Evolutionary conservation across 1,140 invertebrate species (phyloP).

Genomic region (Nymphalis io): DNA sequence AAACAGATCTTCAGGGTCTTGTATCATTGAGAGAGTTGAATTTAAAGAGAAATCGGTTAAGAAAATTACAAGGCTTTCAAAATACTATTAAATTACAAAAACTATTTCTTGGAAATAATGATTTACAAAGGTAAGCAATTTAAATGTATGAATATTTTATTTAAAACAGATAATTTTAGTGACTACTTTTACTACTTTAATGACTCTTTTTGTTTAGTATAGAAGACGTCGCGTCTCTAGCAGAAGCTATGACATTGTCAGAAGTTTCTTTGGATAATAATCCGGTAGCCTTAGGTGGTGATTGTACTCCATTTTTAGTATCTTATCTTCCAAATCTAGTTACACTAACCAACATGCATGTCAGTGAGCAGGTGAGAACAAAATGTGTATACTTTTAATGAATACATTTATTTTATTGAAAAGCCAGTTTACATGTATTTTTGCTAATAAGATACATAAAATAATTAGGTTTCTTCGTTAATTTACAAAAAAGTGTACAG

Average conservation of each 20-base stretch:
- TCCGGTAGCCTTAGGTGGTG: slow-evolving; percentile 87
- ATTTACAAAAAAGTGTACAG: no score
- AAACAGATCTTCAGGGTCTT: slow-evolving; percentile 88
- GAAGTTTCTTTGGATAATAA: slow-evolving; percentile 94
- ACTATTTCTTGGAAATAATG: slow-evolving; percentile 92
- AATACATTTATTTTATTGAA: no score
- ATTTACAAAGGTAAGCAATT: slow-evolving; percentile 84
- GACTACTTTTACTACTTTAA: slow-evolving; percentile 19
- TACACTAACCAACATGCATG: slow-evolving; percentile 86
- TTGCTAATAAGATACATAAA: no score
- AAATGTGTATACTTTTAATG: no score
- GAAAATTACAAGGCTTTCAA: slow-evolving; percentile 89
- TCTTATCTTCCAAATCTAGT: slow-evolving; percentile 88
- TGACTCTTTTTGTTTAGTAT: slow-evolving; percentile 82
- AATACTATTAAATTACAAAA: slow-evolving; percentile 90
- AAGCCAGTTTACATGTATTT: no score
- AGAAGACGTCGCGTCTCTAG: slow-evolving; percentile 89
- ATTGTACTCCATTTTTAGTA: slow-evolving; percentile 89
- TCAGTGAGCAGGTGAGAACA: slow-evolving; percentile 84
- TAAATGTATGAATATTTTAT: slow-evolving; percentile 24
- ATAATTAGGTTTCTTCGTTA: no score
- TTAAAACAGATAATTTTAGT: slow-evolving; percentile 23
- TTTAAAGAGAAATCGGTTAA: slow-evolving; percentile 91
- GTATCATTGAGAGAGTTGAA: slow-evolving; percentile 91
- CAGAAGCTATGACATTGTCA: slow-evolving; percentile 86